Percentiles rank a stretch among this genome's conserved stretches.
phyloP scores from a whole-genome alignment of 2,888 invertebrate genomes.

The Pristionchus mayeri region DNA sequence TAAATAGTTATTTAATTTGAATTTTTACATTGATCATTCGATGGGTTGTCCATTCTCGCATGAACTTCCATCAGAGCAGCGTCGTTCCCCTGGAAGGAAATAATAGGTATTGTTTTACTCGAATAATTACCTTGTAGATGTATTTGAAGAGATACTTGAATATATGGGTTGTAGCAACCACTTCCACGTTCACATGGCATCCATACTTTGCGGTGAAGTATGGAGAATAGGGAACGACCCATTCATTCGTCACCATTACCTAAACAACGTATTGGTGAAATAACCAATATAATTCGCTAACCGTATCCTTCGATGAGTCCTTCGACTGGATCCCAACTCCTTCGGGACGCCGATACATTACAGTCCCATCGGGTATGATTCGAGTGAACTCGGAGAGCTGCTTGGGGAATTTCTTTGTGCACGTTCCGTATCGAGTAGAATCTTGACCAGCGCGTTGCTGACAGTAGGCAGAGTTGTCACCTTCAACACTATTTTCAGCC shows the following conservation, averaged over 20 bases:
- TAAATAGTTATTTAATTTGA: background rate
- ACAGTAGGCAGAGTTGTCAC: background rate
- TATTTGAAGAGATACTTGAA: background rate
- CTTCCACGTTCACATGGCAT: background rate
- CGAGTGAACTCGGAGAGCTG: background rate
- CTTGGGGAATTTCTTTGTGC: background rate
- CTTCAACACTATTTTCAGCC: background rate
- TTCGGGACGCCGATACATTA: background rate
- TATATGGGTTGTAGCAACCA: background rate
- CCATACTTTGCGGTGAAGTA: background rate
- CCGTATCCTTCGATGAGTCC: background rate
- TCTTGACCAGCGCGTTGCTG: background rate
- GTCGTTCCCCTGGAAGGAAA: background rate
- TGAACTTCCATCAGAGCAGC: background rate
- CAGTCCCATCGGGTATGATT: background rate
- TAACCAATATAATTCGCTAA: background rate
- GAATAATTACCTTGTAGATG: background rate
- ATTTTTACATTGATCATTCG: background rate
- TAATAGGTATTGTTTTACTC: background rate
- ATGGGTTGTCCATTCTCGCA: background rate
- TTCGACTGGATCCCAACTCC: background rate
- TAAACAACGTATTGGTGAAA: background rate
- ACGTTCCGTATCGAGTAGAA: background rate
- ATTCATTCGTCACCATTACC: background rate
- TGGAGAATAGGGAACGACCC: conserved; percentile 4